Evolutionary conservation across 2,797 vertebrate species (phyloP).

Genomic region (Bufotes viridis): DNA sequence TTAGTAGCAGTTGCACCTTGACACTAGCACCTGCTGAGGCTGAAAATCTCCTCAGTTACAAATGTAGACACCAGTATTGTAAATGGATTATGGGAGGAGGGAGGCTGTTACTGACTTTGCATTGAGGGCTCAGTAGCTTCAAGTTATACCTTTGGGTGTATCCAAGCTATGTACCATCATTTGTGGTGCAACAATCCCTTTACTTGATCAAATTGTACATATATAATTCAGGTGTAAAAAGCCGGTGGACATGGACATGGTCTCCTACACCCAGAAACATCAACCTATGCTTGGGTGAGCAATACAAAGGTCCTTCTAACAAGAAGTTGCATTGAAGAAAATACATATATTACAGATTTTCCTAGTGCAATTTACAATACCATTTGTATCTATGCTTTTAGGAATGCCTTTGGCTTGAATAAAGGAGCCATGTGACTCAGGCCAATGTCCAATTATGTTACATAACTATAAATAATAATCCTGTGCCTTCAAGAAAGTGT

Average conservation of each 20-base stretch:
- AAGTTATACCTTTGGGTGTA: not conserved
- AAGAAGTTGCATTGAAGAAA: not conserved
- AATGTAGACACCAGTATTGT: no score
- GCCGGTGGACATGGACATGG: not conserved
- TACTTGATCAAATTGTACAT: not conserved
- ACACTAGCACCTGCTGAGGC: no score
- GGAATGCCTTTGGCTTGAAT: not conserved
- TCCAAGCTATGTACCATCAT: not conserved
- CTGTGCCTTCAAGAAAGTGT: not conserved
- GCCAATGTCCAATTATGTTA: slow-evolving; percentile 11
- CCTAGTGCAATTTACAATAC: not conserved
- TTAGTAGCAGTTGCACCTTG: no score
- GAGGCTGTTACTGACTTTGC: no score
- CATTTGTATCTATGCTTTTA: not conserved
- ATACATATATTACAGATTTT: not conserved
- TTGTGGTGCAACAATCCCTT: not conserved
- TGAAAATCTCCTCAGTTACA: no score
- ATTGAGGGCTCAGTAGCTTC: no score
- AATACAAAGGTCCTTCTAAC: not conserved
- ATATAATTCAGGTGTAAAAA: not conserved
- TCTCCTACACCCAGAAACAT: not conserved
- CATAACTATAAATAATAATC: slow-evolving; percentile 24
- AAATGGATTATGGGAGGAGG: no score
- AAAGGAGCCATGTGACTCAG: not conserved
- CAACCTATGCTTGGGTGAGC: not conserved